These are phyloP conservation scores for Myotis vivesi DNA, from an alignment of 2,797 vertebrate species.

Conservation along the genomic window DNA sequence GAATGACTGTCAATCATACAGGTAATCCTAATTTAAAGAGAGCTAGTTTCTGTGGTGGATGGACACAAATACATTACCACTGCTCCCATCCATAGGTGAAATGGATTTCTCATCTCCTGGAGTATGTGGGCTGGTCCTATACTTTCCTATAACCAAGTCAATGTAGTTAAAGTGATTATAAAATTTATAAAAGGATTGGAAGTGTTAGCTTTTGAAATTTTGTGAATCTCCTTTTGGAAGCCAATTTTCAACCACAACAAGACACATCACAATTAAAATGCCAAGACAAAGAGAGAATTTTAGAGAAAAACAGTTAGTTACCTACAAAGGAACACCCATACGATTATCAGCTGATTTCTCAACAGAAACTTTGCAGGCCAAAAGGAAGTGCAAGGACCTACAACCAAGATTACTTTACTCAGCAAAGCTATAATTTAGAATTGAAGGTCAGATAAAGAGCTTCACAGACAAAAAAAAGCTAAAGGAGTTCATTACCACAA, in stretches of 20 bases:
- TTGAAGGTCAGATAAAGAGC: too few species aligned
- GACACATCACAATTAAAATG: too few species aligned
- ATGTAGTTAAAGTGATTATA: not conserved
- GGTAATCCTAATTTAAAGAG: not conserved
- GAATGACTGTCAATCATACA: not conserved
- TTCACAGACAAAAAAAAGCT: too few species aligned
- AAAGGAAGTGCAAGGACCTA: too few species aligned
- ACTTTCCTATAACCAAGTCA: not conserved
- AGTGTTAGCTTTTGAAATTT: not conserved
- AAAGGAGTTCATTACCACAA: too few species aligned
- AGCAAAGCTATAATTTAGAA: too few species aligned
- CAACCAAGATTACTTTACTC: too few species aligned
- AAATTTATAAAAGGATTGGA: not conserved
- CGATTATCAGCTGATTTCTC: too few species aligned
- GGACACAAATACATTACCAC: not conserved
- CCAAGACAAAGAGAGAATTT: too few species aligned
- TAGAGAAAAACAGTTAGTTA: too few species aligned
- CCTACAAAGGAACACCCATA: too few species aligned
- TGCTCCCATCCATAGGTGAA: not conserved
- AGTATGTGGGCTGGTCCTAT: not conserved
- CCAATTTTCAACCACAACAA: not conserved
- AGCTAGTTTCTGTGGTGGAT: not conserved
- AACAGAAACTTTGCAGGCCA: too few species aligned
- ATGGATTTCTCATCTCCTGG: not conserved
- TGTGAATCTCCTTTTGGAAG: not conserved